These are phyloP conservation scores for Hemicordylus capensis DNA, from an alignment of 2,113 vertebrate genomes.

Conservation along the genomic window DNA sequence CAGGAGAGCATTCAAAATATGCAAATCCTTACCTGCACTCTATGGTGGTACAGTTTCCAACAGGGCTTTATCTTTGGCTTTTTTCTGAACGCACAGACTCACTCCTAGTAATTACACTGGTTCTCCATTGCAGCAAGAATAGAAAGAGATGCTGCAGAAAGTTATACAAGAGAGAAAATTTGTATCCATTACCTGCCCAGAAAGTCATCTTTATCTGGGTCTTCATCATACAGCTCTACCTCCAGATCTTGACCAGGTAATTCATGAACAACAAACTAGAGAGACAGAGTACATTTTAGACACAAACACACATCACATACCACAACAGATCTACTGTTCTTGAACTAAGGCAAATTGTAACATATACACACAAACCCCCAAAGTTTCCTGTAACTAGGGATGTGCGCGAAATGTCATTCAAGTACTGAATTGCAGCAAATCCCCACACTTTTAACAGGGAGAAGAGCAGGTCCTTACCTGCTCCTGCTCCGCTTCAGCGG, in stretches of 20 bases:
- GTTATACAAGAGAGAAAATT: not conserved
- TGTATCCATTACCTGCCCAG: conserved; percentile 85
- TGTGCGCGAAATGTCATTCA: no score
- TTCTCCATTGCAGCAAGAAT: not conserved
- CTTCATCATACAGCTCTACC: conserved; percentile 91
- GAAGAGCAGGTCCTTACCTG: no score
- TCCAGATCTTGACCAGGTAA: conserved; percentile 95
- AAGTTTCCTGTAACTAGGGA: no score
- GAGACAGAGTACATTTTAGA: conserved; percentile 15
- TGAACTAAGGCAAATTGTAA: not conserved
- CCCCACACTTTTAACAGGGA: no score
- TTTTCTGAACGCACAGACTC: not conserved
- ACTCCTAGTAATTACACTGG: not conserved
- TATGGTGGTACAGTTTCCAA: not conserved
- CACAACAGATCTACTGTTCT: not conserved
- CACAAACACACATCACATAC: conserved; percentile 16
- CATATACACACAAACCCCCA: no score
- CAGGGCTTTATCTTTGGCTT: not conserved
- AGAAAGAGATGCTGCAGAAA: not conserved
- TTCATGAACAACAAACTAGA: conserved; percentile 92
- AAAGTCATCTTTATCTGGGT: conserved; percentile 93
- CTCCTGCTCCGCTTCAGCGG: no score
- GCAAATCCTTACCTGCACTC: not conserved
- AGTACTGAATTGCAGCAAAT: no score
- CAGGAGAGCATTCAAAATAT: not conserved